Evolutionary conservation across 2,113 vertebrate species (phyloP).

Genomic region (Oryzias melastigma): DNA sequence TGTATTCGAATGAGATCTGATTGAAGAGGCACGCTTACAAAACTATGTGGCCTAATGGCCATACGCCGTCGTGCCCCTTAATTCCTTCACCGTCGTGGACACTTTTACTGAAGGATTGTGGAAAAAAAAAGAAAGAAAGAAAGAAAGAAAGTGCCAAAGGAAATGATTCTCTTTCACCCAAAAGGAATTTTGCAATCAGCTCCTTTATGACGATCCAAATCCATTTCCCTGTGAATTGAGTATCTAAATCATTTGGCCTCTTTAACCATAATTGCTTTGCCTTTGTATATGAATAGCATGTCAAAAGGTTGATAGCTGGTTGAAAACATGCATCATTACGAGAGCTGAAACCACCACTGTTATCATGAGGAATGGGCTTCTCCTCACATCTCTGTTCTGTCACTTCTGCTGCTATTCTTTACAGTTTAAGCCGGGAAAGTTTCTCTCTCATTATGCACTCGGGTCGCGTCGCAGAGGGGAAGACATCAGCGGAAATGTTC

Average conservation of each 20-base stretch:
- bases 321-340: constrained; percentile 64
- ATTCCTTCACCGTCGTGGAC: constrained; percentile 60
- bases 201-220: constrained; percentile 55
- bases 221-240: constrained; percentile 57
- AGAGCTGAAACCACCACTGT: constrained; percentile 48
- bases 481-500: constrained; percentile 62
- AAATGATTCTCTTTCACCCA: constrained; percentile 56
- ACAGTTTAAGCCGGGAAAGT: constrained; percentile 36
- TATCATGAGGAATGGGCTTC: constrained; percentile 51
- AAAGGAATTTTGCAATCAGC: constrained; percentile 67
- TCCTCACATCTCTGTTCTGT: constrained; percentile 47
- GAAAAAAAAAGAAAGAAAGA: constrained; percentile 42
- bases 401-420: constrained; percentile 55
- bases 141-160: constrained; percentile 47
- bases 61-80: constrained; percentile 57
- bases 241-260: constrained; percentile 62
- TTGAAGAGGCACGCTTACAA: constrained; percentile 67
- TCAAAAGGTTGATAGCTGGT: constrained; percentile 64
- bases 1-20: constrained; percentile 66
- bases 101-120: constrained; percentile 44
- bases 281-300: constrained; percentile 64
- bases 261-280: constrained; percentile 67
- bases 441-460: constrained; percentile 51
- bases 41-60: constrained; percentile 50
- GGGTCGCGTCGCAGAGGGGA: constrained; percentile 41